Base-by-base conservation (phyloP, 1,140 invertebrate genomes). In the Reticulitermes speratus region DNA sequence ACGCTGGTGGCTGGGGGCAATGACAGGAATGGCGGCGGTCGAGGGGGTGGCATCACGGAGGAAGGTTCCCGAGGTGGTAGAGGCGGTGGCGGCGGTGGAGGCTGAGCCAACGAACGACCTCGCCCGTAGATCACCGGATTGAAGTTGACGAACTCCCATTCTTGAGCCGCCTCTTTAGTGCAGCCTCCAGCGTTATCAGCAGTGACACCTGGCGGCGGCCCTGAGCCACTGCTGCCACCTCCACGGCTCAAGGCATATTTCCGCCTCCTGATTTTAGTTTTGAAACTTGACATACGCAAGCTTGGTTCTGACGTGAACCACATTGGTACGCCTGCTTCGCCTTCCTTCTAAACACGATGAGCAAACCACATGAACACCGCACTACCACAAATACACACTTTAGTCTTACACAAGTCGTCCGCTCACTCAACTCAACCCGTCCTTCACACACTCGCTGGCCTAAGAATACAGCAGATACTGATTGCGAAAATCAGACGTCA, bases 101-200 rank as follows among this genome's bases (percentile, higher is more conserved):
- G 81, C 81, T 16, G 81, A 21, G n/a, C 21, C 81, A n/a, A 32
- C 30, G 16, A 21, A 5, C 82, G 32, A 38, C 32, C 82, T 21
- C 87, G 83, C 16, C 89, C 88, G 86, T 88, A 90, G 11, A 89
- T 89, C 65, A 88, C 88, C 9, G 90, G 90, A 86, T 90, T 91
- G 88, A 91, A 91, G 86, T 90, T 91, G 45, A 91, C 89, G 89
- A 91, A 91, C 88, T 91, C 89, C 90, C 90, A 91, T 81, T 91
- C 90, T 21, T 55, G 52, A 38, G 21, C 86, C 59, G 65, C 84
- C 65, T 21, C 45, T 16, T 44, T 65, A 2, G 21, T 19, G 55
- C 52, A 45, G 21, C 44, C 44, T 38, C 87, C 85, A 82, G 44
- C 55, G 86, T 85, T n/a, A 21, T 83, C 75, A 45, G 59, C 21